phyloP scores from a whole-genome alignment of 2,113 vertebrate species.

The Cyprinus carpio region DNA sequence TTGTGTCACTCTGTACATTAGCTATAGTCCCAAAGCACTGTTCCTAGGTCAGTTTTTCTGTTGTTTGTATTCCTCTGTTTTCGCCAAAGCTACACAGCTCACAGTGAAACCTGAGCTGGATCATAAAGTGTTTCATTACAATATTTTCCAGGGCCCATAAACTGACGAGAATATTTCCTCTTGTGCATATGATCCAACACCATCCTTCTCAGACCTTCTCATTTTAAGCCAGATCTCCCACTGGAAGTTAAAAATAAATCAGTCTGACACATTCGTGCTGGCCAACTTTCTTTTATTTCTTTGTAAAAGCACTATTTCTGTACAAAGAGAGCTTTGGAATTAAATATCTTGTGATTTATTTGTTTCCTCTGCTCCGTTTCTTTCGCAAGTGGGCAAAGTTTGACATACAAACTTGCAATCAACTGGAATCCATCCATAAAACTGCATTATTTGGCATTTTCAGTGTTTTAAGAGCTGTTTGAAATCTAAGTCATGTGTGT shows the following conservation, averaged over 20 bases:
- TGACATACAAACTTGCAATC: background rate
- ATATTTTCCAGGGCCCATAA: slow-evolving; percentile 64
- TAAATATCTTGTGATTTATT: background rate
- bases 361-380: background rate
- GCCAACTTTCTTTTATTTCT: slow-evolving; percentile 62
- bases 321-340: background rate
- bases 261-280: slow-evolving; percentile 60
- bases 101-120: slow-evolving; percentile 61
- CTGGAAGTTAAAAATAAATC: slow-evolving; percentile 60
- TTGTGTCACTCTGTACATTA: background rate
- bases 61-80: slow-evolving; percentile 51
- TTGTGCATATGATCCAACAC: background rate
- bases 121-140: slow-evolving; percentile 63
- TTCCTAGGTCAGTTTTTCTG: slow-evolving; percentile 9
- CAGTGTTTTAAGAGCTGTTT: background rate
- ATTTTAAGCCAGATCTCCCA: slow-evolving; percentile 24
- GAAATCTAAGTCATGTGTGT: background rate
- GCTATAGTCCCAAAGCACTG: background rate
- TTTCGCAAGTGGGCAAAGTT: background rate
- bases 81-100: slow-evolving; percentile 46
- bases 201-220: background rate
- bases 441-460: background rate
- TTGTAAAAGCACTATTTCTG: slow-evolving; percentile 51
- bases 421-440: background rate
- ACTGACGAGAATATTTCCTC: slow-evolving; percentile 18